phyloP scores from a whole-genome alignment of 1,140 invertebrate species.

The Theocolax elegans region DNA sequence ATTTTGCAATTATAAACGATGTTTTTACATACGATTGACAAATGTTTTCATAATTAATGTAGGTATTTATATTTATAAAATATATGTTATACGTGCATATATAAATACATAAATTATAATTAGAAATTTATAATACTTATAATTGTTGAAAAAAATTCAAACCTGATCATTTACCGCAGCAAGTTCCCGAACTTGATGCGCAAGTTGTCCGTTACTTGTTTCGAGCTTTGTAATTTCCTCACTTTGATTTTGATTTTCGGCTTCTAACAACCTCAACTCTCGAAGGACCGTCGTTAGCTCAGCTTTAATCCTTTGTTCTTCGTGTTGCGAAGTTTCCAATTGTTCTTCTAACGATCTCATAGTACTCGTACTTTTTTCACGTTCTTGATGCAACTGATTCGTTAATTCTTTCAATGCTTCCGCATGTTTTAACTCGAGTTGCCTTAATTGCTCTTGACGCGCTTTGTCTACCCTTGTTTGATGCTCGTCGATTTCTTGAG shows the following conservation, averaged over 20 bases:
- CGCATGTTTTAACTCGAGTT: conserved; percentile 79
- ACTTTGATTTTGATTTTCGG: conserved; percentile 74
- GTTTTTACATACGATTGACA: too few relatives aligned
- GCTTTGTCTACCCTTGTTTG: conserved; percentile 82
- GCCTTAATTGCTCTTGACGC: conserved; percentile 74
- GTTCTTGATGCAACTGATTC: conserved; percentile 74
- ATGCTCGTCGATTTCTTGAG: conserved; percentile 90
- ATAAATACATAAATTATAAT: too few relatives aligned
- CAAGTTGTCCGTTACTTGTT: conserved; percentile 61
- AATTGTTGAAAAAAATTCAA: too few relatives aligned
- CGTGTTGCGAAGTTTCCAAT: conserved; percentile 66
- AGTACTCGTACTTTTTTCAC: conserved; percentile 73
- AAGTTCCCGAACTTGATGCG: conserved; percentile 66
- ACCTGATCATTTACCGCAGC: conserved; percentile 68
- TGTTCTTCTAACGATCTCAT: conserved; percentile 71
- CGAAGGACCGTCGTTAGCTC: conserved; percentile 69
- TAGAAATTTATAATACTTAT: too few relatives aligned
- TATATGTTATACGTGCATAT: too few relatives aligned
- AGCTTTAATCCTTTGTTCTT: conserved; percentile 69
- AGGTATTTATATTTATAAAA: too few relatives aligned
- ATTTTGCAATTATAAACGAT: too few relatives aligned
- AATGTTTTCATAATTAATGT: too few relatives aligned
- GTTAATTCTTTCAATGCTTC: conserved; percentile 79
- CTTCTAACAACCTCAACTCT: conserved; percentile 73
- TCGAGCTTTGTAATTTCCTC: conserved; percentile 68